A percentile compares a stretch with the other conserved stretches of the same genome.
phyloP scores from a whole-genome alignment of 2,113 vertebrate species.

The Sus scrofa region DNA sequence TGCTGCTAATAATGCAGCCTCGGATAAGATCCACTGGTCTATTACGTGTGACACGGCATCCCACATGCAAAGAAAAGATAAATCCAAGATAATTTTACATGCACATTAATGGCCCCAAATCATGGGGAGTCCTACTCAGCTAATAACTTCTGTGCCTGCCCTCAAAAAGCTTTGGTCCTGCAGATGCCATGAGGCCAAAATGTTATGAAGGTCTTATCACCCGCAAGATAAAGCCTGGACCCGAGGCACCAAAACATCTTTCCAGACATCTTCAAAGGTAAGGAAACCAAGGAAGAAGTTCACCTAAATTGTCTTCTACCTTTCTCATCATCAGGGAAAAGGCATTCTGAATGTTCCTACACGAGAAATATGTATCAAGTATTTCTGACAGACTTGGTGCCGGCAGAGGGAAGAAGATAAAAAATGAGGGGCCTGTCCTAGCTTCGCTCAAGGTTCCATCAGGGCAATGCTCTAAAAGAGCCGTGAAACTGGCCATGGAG shows the following conservation, averaged over 20 bases:
- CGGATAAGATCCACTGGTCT: background rate
- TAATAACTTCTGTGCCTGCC: background rate
- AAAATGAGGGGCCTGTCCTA: background rate
- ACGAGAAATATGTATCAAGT: background rate
- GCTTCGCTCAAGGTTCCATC: background rate
- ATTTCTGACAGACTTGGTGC: background rate
- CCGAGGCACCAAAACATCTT: background rate
- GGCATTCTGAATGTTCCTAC: background rate
- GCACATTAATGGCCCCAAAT: background rate
- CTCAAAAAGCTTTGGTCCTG: background rate
- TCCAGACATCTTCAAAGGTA: background rate
- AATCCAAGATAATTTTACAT: background rate
- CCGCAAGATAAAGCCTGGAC: background rate
- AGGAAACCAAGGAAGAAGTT: background rate
- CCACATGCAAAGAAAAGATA: background rate
- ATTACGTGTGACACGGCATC: background rate
- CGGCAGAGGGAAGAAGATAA: background rate
- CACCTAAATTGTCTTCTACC: background rate
- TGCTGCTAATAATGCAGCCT: background rate
- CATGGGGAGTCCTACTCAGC: background rate
- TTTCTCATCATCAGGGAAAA: background rate
- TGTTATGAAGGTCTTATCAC: background rate
- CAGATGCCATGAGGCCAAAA: background rate
- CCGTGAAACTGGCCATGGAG: background rate
- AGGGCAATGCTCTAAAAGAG: background rate